These are phyloP conservation scores for Neomicropteryx cornuta DNA, from an alignment of 1,140 invertebrate species.

Conservation along the genomic window DNA sequence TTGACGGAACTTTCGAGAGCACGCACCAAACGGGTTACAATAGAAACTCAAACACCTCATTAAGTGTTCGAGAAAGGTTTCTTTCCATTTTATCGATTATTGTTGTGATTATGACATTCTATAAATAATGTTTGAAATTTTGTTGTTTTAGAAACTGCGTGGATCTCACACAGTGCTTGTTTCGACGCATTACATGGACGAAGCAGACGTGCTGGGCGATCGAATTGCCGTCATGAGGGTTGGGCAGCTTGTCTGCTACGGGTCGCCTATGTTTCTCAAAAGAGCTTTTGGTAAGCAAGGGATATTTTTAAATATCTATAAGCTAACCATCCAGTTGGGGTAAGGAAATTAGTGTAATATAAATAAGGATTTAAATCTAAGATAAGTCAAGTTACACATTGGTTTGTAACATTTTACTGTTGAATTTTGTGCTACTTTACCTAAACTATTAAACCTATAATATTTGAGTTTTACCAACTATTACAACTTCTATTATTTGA, in stretches of 20 bases:
- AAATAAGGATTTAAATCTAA: background rate
- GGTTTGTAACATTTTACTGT: background rate
- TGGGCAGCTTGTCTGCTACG: slow-evolving; percentile 62
- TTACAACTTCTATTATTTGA: no score
- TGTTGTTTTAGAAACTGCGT: slow-evolving; percentile 24
- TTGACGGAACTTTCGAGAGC: no score
- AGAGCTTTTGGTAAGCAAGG: slow-evolving; percentile 36
- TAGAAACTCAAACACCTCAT: no score
- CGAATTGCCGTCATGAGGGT: slow-evolving; percentile 84
- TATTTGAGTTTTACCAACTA: no score
- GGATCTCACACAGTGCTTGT: slow-evolving; percentile 73
- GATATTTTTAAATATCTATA: slow-evolving; percentile 22
- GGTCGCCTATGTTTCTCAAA: slow-evolving; percentile 42
- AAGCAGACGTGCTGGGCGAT: slow-evolving; percentile 90
- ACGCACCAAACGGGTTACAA: no score
- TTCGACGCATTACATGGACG: slow-evolving; percentile 97
- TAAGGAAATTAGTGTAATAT: background rate
- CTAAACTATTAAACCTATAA: no score
- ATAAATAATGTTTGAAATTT: background rate
- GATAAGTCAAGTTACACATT: background rate
- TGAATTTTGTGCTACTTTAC: no score
- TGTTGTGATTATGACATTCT: no score
- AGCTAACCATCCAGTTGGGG: slow-evolving; percentile 21
- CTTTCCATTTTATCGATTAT: no score
- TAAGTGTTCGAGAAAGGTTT: no score